Evolutionary conservation across 1,140 invertebrate genomes (phyloP).

Genomic region (Drosophila asahinai): DNA sequence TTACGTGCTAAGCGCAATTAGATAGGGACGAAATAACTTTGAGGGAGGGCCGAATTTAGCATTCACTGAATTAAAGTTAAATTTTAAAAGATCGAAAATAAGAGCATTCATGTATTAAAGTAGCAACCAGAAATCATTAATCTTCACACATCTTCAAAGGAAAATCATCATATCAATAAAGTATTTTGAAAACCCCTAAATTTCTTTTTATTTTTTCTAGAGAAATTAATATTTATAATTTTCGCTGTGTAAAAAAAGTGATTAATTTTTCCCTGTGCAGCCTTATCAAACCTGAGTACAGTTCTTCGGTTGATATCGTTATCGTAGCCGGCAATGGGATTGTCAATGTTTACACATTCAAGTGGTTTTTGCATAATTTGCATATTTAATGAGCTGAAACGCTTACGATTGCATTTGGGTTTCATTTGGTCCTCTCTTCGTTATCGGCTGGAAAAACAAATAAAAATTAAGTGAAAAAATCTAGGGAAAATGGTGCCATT

Average conservation of each 20-base stretch:
- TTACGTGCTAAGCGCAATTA: slow-evolving; percentile 70
- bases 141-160: neutral
- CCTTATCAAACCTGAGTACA: slow-evolving; percentile 6
- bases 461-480: slow-evolving; percentile 81
- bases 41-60: neutral
- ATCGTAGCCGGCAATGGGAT: slow-evolving; percentile 13
- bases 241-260: neutral
- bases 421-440: slow-evolving; percentile 42
- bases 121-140: fast-evolving
- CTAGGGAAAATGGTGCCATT: slow-evolving; percentile 61
- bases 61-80: neutral
- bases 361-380: slow-evolving; percentile 76
- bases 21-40: neutral
- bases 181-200: no score
- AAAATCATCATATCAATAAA: no score
- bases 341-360: slow-evolving; percentile 76
- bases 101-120: neutral
- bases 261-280: neutral
- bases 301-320: slow-evolving; percentile 26
- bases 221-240: neutral
- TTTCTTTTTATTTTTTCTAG: neutral
- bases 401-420: slow-evolving; percentile 40
- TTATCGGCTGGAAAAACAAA: slow-evolving; percentile 75
- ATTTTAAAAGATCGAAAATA: neutral
- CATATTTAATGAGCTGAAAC: slow-evolving; percentile 72